Evolutionary conservation across 2,888 invertebrate species (phyloP).

Genomic region (Dryobotodes eremita): DNA sequence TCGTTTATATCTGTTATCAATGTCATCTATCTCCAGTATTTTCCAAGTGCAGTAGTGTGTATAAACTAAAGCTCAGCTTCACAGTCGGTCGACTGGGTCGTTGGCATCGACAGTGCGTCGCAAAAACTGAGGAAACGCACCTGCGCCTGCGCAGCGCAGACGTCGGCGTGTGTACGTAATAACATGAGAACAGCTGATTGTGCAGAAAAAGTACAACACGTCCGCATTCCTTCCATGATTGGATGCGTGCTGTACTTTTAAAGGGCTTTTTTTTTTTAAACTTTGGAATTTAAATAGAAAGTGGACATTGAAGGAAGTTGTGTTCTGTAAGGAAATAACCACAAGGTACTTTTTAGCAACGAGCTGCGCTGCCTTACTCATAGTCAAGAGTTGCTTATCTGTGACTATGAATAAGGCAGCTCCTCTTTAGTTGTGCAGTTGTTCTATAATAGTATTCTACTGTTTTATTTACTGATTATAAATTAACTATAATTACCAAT

Average conservation of each 20-base stretch:
- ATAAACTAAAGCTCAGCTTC: slow-evolving; percentile 17
- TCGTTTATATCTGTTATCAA: background rate
- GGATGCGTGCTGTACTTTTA: slow-evolving; percentile 45
- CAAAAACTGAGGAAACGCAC: slow-evolving; percentile 63
- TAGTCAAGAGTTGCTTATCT: too few relatives aligned
- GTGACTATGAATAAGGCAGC: background rate
- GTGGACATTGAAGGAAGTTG: background rate
- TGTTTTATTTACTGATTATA: background rate
- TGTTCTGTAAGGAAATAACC: slow-evolving; percentile 7
- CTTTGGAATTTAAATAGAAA: slow-evolving; percentile 27
- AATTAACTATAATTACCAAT: slow-evolving; percentile 5
- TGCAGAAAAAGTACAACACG: slow-evolving; percentile 49
- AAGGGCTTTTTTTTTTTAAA: slow-evolving; percentile 37
- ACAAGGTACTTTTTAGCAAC: background rate
- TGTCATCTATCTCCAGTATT: background rate
- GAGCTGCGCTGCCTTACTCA: background rate
- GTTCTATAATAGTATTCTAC: background rate
- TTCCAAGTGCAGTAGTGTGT: slow-evolving; percentile 4
- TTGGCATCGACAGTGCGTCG: slow-evolving; percentile 46
- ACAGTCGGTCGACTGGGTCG: slow-evolving; percentile 43
- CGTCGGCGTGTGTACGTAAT: slow-evolving; percentile 51
- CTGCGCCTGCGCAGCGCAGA: slow-evolving; percentile 36
- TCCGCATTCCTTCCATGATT: slow-evolving; percentile 63
- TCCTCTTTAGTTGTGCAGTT: background rate
- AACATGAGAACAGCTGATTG: slow-evolving; percentile 57